phyloP scores from a whole-genome alignment of 2,113 vertebrate species.

The Dolichotis patagonum region DNA sequence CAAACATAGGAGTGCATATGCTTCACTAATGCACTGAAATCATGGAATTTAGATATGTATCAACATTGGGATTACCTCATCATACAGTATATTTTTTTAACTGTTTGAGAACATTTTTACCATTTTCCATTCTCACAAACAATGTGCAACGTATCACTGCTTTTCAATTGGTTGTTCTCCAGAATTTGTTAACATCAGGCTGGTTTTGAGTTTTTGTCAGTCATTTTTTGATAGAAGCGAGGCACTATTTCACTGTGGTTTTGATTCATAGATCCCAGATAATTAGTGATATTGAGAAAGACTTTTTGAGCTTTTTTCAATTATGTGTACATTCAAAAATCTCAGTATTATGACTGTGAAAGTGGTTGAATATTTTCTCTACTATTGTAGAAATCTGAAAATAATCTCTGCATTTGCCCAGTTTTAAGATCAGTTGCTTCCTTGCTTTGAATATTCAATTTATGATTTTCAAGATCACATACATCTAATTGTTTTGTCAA shows the following conservation, averaged over 20 bases:
- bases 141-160: neutral
- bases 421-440: neutral
- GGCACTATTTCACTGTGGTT: neutral
- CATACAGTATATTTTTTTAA: neutral
- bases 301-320: neutral
- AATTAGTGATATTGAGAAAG: neutral
- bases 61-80: neutral
- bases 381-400: neutral
- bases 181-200: neutral
- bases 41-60: neutral
- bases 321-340: neutral
- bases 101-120: neutral
- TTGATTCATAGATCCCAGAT: neutral
- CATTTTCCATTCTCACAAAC: neutral
- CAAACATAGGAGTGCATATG: neutral
- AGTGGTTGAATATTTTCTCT: neutral
- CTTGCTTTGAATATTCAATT: conserved; percentile 25
- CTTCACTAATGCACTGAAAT: neutral
- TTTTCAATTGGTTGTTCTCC: neutral
- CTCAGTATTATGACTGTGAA: neutral
- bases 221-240: neutral
- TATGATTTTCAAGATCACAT: neutral
- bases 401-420: neutral
- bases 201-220: neutral
- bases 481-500: neutral